These are phyloP conservation scores for Philypnodon macrostomus DNA, from an alignment of 2,797 vertebrate genomes.

Conservation along the genomic window DNA sequence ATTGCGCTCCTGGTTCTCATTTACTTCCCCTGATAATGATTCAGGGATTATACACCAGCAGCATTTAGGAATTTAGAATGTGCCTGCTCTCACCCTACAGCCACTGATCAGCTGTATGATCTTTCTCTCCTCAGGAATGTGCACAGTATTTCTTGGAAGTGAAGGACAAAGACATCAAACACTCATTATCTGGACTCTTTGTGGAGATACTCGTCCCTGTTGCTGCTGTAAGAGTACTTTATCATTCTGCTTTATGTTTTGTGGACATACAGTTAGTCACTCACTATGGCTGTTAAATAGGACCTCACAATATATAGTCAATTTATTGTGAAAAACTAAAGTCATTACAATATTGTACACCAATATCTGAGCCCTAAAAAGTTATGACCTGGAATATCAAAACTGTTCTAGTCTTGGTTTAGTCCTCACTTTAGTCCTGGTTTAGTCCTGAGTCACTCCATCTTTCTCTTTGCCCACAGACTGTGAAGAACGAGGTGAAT, in stretches of 20 bases:
- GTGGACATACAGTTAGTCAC: background rate
- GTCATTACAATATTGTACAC: too few species aligned
- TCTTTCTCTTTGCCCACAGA: conserved; percentile 66
- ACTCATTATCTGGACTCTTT: conserved; percentile 95
- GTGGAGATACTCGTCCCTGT: conserved; percentile 98
- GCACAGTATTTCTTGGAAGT: conserved; percentile 99
- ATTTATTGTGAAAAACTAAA: too few species aligned
- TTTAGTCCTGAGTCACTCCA: background rate
- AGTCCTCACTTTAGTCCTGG: too few species aligned
- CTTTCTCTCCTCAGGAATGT: conserved; percentile 83
- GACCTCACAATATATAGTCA: too few species aligned
- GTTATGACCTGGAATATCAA: too few species aligned
- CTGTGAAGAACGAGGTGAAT: conserved; percentile 98
- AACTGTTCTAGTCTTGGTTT: too few species aligned
- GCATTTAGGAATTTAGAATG: conserved; percentile 1
- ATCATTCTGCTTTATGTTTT: background rate
- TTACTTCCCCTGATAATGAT: conserved; percentile 13
- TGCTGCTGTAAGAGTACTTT: conserved; percentile 89
- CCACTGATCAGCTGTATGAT: conserved; percentile 18
- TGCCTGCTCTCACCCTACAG: conserved; percentile 12
- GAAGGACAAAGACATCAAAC: conserved; percentile 99
- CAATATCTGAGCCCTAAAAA: too few species aligned
- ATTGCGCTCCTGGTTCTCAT: conserved; percentile 22
- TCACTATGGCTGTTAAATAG: too few species aligned
- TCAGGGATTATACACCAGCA: conserved; percentile 1